Evolutionary conservation across 2,113 vertebrate genomes (phyloP).

Genomic region (Equus przewalskii): DNA sequence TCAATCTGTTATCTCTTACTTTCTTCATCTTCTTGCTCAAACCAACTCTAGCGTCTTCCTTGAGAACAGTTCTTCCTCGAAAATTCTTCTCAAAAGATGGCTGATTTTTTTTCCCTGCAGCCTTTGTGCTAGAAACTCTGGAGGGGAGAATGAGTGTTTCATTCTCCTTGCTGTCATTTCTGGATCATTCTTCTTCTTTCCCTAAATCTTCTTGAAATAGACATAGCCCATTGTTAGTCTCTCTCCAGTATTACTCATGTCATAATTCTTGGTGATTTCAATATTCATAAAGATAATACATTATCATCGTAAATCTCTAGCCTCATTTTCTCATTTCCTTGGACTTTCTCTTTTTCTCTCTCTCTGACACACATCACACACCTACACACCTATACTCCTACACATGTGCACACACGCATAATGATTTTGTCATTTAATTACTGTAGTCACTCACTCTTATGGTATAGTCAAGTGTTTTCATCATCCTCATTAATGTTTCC

Average conservation of each 20-base stretch:
- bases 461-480: neutral
- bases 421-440: neutral
- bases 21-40: neutral
- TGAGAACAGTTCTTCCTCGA: neutral
- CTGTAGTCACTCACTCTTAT: neutral
- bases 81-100: neutral
- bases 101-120: neutral
- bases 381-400: neutral
- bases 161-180: neutral
- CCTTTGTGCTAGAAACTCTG: neutral
- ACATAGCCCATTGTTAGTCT: neutral
- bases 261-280: neutral
- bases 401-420: neutral
- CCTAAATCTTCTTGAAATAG: neutral
- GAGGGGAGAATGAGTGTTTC: neutral
- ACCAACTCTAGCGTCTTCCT: neutral
- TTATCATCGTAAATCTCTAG: neutral
- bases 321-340: neutral
- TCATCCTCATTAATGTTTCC: neutral
- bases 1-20: neutral
- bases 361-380: neutral
- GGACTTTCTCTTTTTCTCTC: neutral
- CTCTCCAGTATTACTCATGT: neutral
- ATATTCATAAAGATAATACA: neutral
- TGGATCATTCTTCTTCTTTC: neutral